Evolutionary conservation across 1,140 invertebrate genomes (phyloP).

Genomic region (Aphidius ervi): DNA sequence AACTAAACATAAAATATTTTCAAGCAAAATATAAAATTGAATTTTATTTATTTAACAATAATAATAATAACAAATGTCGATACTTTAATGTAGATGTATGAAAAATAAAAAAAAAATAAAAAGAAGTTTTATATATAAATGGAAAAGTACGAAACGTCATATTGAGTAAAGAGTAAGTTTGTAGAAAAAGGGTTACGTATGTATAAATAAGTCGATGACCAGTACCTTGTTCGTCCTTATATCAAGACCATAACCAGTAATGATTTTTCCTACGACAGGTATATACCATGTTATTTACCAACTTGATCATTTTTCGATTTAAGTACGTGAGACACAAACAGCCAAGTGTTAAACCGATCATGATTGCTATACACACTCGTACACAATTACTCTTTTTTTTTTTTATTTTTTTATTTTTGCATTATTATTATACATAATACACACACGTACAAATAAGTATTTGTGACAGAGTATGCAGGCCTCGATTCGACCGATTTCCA

Average conservation of each 20-base stretch:
- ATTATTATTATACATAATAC: no score
- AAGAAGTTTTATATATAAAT: no score
- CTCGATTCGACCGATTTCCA: constrained; percentile 17
- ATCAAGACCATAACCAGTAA: constrained; percentile 12
- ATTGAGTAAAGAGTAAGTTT: neutral
- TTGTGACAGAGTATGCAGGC: neutral
- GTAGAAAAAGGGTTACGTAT: no score
- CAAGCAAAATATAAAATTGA: no score
- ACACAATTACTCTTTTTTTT: neutral
- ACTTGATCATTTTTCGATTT: no score
- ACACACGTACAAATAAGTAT: no score
- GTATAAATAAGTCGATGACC: no score
- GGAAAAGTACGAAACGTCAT: no score
- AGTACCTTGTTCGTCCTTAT: constrained; percentile 5
- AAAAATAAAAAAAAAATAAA: no score
- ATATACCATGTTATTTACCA: constrained; percentile 17
- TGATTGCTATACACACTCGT: neutral
- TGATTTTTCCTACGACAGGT: constrained; percentile 16
- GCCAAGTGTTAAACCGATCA: constrained; percentile 15
- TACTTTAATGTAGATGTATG: no score
- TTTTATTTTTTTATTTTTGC: neutral
- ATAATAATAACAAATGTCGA: no score
- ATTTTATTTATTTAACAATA: no score
- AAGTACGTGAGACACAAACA: neutral
- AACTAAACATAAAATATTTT: neutral